A percentile compares a stretch with the other conserved stretches of the same genome.
Conservation (phyloP, 2,797 vertebrate species). For the Rachycentron canadum region DNA sequence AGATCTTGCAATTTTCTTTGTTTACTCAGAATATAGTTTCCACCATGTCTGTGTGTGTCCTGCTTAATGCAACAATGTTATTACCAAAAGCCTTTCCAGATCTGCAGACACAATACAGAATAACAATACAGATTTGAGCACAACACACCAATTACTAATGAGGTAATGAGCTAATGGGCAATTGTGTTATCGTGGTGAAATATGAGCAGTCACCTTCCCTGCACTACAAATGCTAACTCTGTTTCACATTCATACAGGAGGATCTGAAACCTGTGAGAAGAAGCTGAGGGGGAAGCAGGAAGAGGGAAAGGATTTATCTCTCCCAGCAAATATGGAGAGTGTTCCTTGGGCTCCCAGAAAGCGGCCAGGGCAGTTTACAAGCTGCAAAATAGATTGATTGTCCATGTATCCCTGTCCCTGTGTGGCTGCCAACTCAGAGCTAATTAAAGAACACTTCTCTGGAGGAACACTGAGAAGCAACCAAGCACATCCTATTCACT, state of each 20-base stretch:
- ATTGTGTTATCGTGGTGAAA: conserved; percentile 50
- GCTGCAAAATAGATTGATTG: conserved; percentile 80
- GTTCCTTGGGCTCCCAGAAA: conserved; percentile 66
- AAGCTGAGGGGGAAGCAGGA: conserved; percentile 37
- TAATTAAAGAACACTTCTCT: conserved; percentile 80
- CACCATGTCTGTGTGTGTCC: conserved; percentile 36
- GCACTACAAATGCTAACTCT: conserved; percentile 7
- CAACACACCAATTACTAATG: conserved; percentile 57
- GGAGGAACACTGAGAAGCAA: conserved; percentile 59
- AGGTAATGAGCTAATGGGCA: conserved; percentile 54
- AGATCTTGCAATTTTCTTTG: neutral
- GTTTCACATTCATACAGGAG: conserved; percentile 31
- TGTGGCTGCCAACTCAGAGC: conserved; percentile 71
- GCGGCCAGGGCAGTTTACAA: conserved; percentile 78
- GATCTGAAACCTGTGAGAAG: conserved; percentile 29
- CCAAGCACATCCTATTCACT: conserved; percentile 54
- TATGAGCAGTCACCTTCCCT: conserved; percentile 19
- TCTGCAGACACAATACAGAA: conserved; percentile 45
- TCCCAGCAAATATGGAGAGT: conserved; percentile 66
- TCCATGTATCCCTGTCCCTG: conserved; percentile 67
- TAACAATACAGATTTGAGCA: conserved; percentile 50
- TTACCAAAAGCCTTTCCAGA: conserved; percentile 33
- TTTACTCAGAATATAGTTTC: neutral
- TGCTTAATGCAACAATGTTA: conserved; percentile 32
- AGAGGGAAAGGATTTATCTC: conserved; percentile 66